These are phyloP conservation scores for Thryonomys swinderianus DNA, from an alignment of 2,113 vertebrate genomes.

Conservation along the genomic window DNA sequence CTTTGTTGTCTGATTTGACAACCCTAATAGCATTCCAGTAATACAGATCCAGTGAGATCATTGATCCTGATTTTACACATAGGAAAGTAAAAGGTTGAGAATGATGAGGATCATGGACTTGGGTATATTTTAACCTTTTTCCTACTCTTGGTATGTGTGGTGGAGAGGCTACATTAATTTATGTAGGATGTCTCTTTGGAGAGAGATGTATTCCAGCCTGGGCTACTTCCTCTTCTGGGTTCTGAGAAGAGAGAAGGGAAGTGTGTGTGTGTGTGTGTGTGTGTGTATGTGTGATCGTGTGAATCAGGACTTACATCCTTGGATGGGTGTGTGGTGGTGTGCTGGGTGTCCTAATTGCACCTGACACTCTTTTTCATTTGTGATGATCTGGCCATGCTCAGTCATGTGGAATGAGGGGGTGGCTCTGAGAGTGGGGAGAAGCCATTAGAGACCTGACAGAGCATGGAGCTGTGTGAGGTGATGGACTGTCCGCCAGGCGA, in stretches of 20 bases:
- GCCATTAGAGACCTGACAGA: constrained; percentile 73
- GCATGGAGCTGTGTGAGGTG: constrained; percentile 66
- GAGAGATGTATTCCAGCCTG: background rate
- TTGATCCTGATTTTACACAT: background rate
- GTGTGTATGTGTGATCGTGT: background rate
- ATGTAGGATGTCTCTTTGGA: fast-evolving
- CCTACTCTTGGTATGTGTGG: background rate
- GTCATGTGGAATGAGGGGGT: constrained; percentile 49
- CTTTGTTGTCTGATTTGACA: background rate
- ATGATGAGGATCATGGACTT: background rate
- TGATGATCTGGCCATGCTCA: constrained; percentile 76
- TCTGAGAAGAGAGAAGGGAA: background rate
- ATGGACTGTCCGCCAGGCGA: constrained; percentile 82
- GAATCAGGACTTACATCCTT: background rate
- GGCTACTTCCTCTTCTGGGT: background rate
- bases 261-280: background rate
- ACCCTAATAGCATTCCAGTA: background rate
- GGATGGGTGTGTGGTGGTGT: constrained; percentile 19
- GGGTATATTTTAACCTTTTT: background rate
- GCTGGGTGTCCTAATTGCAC: constrained; percentile 70
- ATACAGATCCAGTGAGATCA: background rate
- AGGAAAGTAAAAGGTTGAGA: background rate
- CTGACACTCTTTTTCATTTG: constrained; percentile 82
- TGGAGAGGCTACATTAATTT: background rate
- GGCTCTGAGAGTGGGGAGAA: constrained; percentile 51